A percentile compares a stretch with the other conserved stretches of the same genome.
These are phyloP conservation scores for Melanotaenia parkinsoni DNA, from an alignment of 2,797 vertebrate genomes.

Conservation along the genomic window DNA sequence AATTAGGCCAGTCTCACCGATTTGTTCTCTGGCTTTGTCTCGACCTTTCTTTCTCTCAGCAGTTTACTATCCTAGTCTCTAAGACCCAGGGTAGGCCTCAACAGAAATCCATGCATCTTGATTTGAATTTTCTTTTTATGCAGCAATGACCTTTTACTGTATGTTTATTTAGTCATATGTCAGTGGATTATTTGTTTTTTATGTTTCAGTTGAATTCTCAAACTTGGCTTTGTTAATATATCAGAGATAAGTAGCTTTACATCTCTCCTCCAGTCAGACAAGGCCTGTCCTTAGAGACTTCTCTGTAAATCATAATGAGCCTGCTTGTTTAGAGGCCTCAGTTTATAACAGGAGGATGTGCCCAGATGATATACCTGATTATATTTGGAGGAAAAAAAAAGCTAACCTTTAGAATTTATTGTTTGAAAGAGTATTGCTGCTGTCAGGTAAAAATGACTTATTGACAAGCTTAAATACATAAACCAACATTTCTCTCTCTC, in stretches of 20 bases:
- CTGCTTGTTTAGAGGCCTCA: slow-evolving; percentile 17
- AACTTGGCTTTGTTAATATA: slow-evolving; percentile 54
- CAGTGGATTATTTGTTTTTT: slow-evolving; percentile 20
- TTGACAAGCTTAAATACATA: not conserved
- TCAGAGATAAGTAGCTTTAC: slow-evolving; percentile 34
- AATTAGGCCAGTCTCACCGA: slow-evolving; percentile 68
- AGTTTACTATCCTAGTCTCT: slow-evolving; percentile 25
- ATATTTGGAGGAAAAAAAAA: not conserved
- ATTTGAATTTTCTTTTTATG: slow-evolving; percentile 21
- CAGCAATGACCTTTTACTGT: slow-evolving; percentile 13
- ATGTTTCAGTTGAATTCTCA: slow-evolving; percentile 28
- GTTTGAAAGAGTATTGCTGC: not conserved
- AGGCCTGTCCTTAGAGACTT: slow-evolving; percentile 12
- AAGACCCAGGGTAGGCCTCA: not conserved
- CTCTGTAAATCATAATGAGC: slow-evolving; percentile 32
- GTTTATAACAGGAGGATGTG: slow-evolving; percentile 2
- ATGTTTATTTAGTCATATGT: slow-evolving; percentile 12
- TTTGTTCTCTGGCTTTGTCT: slow-evolving; percentile 63
- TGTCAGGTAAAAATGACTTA: not conserved
- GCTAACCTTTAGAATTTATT: not conserved
- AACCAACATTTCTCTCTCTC: not conserved
- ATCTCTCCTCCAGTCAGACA: slow-evolving; percentile 20
- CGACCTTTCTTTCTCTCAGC: slow-evolving; percentile 50
- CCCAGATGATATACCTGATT: not conserved
- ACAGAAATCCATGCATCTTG: slow-evolving; percentile 27